Conservation (phyloP, 2,888 invertebrate genomes). For the Erebia palarica region DNA sequence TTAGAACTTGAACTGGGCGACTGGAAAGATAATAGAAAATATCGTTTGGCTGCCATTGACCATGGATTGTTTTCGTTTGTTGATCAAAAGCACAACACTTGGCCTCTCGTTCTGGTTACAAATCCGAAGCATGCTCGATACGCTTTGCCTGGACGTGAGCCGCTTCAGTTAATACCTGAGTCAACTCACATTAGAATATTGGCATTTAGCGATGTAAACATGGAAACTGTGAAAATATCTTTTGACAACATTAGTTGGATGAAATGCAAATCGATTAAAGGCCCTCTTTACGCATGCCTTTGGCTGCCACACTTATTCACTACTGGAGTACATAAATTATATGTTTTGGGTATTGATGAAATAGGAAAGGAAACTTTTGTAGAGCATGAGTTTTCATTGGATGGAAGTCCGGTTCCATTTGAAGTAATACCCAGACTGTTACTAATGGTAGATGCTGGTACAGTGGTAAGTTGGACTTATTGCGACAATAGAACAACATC, state of each 20-base stretch:
- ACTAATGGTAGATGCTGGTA: constrained; percentile 89
- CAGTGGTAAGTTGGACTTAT: constrained; percentile 84
- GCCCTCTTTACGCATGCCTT: constrained; percentile 86
- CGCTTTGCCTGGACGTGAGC: constrained; percentile 88
- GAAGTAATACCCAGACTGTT: constrained; percentile 86
- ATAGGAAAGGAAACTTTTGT: constrained; percentile 79
- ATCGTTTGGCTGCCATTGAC: constrained; percentile 92
- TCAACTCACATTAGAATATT: constrained; percentile 92
- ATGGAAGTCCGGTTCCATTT: constrained; percentile 86
- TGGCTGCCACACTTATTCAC: constrained; percentile 88
- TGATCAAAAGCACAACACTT: constrained; percentile 88
- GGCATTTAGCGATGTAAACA: constrained; percentile 87
- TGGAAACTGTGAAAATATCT: constrained; percentile 85
- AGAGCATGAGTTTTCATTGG: constrained; percentile 90
- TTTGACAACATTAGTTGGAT: constrained; percentile 86
- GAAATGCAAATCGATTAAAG: constrained; percentile 82
- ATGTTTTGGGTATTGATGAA: constrained; percentile 83
- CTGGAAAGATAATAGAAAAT: constrained; percentile 96
- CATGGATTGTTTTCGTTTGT: constrained; percentile 94
- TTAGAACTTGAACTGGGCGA: constrained; percentile 95
- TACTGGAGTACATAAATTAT: constrained; percentile 86
- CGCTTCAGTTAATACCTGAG: constrained; percentile 83
- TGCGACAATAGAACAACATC: neutral
- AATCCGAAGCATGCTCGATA: constrained; percentile 95
- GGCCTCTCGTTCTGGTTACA: constrained; percentile 93